Evolutionary conservation across 1,140 invertebrate species (phyloP), one percentile per base, ranked within the genome.

Genomic region (Calliopsis andreniformis): DNA sequence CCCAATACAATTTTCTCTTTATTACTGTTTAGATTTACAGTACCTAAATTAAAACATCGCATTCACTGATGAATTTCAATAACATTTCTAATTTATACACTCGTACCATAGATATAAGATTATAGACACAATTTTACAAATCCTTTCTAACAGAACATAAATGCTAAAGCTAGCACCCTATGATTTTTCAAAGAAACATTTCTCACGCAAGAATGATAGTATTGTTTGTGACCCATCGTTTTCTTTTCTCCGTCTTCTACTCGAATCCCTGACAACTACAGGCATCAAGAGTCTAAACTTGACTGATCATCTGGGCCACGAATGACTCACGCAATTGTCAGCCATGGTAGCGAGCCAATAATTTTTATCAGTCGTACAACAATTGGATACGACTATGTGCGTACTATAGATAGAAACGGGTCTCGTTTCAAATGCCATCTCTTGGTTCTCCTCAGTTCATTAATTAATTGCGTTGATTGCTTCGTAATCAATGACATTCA

Each of bases 311-410:
- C 10, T 14, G 67, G 12, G 20, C 23, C 28, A 53, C 14, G 51
- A 30, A 53, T 78, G 76, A 73, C 20, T 78, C 76, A 78, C 32
- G 12, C 59, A 42, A 66, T 73, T 73, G 61, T 28, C n/a, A 42
- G 42, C 25, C 61, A 35, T 35, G 42, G 23, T 42, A 53, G 23
- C 23, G 56, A 49, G 25, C 7, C 55, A 61, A 78, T 73, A 51
- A 77, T 64, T 80, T 56, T 80, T 77, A 76, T 69, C 47, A 63
- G 43, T 23, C 5, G 25, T 68, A 61, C 8, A 12, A 14, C 45
- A 49, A 49, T 63, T 66, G 56, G 30, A 45, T 14, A 23, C 42
- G 12, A 55, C 45, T 45, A 3, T 78, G 16, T 14, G 14, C 16
- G 20, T 49, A 28, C 16, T 20, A 43, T 63, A n/a, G n/a, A 76